phyloP scores from a whole-genome alignment of 2,113 vertebrate genomes.

The Nesoenas mayeri region DNA sequence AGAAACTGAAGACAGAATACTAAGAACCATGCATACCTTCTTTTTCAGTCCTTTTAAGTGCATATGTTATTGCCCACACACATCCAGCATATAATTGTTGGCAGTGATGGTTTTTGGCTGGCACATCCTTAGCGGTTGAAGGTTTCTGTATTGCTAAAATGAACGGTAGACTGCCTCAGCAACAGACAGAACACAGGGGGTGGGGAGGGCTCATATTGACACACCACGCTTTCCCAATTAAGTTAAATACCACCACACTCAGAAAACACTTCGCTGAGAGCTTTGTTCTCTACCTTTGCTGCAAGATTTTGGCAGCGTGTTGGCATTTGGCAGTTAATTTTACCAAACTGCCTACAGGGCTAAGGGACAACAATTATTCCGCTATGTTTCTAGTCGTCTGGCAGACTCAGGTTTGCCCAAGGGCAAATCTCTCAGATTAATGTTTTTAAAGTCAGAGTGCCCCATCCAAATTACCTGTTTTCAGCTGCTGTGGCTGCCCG shows the following conservation, averaged over 20 bases:
- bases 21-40: conserved; percentile 59
- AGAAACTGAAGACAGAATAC: conserved; percentile 45
- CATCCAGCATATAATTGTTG: conserved; percentile 67
- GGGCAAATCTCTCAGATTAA: not conserved
- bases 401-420: not conserved
- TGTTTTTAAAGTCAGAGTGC: not conserved
- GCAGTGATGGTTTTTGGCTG: conserved; percentile 66
- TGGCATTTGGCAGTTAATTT: conserved; percentile 33
- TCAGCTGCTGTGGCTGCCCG: not conserved
- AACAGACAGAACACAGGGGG: conserved; percentile 29
- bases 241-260: conserved; percentile 51
- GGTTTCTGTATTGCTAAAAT: conserved; percentile 58
- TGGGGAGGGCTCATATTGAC: conserved; percentile 57
- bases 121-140: conserved; percentile 60
- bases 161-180: conserved; percentile 39
- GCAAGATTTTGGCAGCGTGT: not conserved
- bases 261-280: not conserved
- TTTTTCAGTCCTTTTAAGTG: conserved; percentile 65
- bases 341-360: not conserved
- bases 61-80: conserved; percentile 70
- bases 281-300: conserved; percentile 16
- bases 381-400: not conserved
- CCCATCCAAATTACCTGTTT: not conserved
- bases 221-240: conserved; percentile 57
- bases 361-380: not conserved